phyloP scores from a whole-genome alignment of 1,140 invertebrate species.

The Spodoptera frugiperda region DNA sequence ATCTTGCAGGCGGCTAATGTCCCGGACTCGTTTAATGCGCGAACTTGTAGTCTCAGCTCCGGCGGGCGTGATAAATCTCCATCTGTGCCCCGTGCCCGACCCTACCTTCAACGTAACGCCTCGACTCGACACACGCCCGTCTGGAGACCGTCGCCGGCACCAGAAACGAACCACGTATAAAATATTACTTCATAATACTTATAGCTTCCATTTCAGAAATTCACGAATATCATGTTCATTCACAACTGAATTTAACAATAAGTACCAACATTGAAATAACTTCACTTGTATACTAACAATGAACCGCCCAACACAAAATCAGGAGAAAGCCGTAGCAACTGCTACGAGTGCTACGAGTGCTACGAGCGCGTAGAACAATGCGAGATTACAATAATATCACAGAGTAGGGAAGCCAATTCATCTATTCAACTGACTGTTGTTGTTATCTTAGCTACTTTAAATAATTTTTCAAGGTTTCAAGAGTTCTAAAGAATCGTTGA shows the following conservation, averaged over 20 bases:
- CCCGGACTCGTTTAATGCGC: constrained; percentile 85
- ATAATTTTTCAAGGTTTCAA: neutral
- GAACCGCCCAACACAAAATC: constrained; percentile 8
- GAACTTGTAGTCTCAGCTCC: constrained; percentile 84
- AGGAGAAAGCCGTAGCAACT: constrained; percentile 17
- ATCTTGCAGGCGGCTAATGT: constrained; percentile 85
- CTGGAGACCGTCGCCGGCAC: constrained; percentile 17
- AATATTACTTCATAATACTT: neutral
- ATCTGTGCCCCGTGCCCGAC: constrained; percentile 69
- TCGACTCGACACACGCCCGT: constrained; percentile 34
- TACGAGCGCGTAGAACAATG: constrained; percentile 26
- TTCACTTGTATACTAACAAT: neutral
- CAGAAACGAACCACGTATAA: constrained; percentile 4
- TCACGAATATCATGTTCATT: too few relatives aligned
- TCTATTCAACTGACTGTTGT: constrained; percentile 3
- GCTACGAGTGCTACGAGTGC: constrained; percentile 25
- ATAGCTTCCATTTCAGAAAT: neutral
- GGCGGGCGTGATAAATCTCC: constrained; percentile 83
- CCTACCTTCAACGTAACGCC: constrained; percentile 52
- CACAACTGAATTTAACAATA: neutral
- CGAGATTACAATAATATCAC: constrained; percentile 1
- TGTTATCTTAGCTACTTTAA: neutral
- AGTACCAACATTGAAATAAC: neutral
- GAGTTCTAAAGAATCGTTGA: neutral
- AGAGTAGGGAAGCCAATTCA: neutral